phyloP scores from a whole-genome alignment of 2,797 vertebrate genomes.

The Pterois miles region DNA sequence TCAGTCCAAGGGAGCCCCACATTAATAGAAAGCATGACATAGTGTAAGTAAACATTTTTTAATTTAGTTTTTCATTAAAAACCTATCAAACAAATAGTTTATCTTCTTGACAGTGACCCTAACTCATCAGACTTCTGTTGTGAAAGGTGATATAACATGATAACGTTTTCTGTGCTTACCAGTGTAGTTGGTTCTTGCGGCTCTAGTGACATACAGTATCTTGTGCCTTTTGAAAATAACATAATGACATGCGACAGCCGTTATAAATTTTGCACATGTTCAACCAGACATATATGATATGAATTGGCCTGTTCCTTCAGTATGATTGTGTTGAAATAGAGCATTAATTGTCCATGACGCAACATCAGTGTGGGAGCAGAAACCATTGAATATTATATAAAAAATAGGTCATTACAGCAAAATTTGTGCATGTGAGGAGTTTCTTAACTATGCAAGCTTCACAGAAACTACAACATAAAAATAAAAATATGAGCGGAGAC shows the following conservation, averaged over 20 bases:
- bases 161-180: background rate
- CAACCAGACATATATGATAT: background rate
- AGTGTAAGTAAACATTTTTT: background rate
- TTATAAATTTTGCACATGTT: background rate
- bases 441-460: background rate
- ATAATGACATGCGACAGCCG: constrained; percentile 18
- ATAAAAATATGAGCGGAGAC: background rate
- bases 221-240: background rate
- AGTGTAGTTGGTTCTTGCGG: background rate
- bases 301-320: background rate
- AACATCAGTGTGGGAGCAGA: constrained; percentile 28
- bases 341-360: constrained; percentile 28
- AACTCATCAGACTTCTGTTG: background rate
- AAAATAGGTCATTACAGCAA: constrained; percentile 24
- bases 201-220: background rate
- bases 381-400: background rate
- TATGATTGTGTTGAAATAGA: constrained; percentile 2
- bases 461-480: background rate
- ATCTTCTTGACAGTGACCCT: background rate
- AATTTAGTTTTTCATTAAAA: constrained; percentile 4
- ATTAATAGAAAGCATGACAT: background rate
- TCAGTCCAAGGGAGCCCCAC: background rate
- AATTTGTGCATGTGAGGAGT: background rate
- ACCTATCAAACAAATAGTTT: too few species aligned
- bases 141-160: background rate